These are phyloP conservation scores for Ectropis grisescens DNA, from an alignment of 1,140 invertebrate species.

Conservation along the genomic window DNA sequence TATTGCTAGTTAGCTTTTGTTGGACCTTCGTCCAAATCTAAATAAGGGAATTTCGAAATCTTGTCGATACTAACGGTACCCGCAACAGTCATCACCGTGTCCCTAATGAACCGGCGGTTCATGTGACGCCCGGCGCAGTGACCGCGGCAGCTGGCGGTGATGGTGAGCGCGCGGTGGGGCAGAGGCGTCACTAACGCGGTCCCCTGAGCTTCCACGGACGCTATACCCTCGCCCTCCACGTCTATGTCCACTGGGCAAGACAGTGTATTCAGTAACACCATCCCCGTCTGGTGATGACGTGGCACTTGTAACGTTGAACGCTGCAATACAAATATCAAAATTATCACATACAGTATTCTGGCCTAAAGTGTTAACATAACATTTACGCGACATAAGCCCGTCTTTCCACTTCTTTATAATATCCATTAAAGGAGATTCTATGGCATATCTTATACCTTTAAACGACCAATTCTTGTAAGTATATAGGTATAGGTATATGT, in stretches of 20 bases:
- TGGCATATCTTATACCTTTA: too few relatives aligned
- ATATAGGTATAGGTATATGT: too few relatives aligned
- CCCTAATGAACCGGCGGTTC: slow-evolving; percentile 20
- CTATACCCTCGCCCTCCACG: slow-evolving; percentile 29
- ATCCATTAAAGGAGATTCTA: too few relatives aligned
- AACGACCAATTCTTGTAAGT: too few relatives aligned
- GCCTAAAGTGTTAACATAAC: too few relatives aligned
- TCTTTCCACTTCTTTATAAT: too few relatives aligned
- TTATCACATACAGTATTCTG: too few relatives aligned
- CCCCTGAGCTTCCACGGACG: slow-evolving; percentile 26
- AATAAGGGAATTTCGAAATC: too few relatives aligned
- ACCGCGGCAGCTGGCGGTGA: slow-evolving; percentile 21
- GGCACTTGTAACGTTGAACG: slow-evolving; percentile 51
- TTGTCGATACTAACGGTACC: slow-evolving; percentile 40
- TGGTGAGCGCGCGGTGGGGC: slow-evolving; percentile 16
- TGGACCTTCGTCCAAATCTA: too few relatives aligned
- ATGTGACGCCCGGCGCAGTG: slow-evolving; percentile 42
- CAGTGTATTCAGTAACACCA: slow-evolving; percentile 43
- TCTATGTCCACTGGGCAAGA: slow-evolving; percentile 31
- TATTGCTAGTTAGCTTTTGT: too few relatives aligned
- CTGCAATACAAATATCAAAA: too few relatives aligned
- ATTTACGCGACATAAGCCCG: too few relatives aligned
- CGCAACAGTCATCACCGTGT: slow-evolving; percentile 32
- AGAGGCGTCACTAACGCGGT: slow-evolving; percentile 42
- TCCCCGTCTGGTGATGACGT: slow-evolving; percentile 29